Base-by-base conservation (phyloP, 2,797 vertebrate species). In the Lepidocolaptes lacrymiger region DNA sequence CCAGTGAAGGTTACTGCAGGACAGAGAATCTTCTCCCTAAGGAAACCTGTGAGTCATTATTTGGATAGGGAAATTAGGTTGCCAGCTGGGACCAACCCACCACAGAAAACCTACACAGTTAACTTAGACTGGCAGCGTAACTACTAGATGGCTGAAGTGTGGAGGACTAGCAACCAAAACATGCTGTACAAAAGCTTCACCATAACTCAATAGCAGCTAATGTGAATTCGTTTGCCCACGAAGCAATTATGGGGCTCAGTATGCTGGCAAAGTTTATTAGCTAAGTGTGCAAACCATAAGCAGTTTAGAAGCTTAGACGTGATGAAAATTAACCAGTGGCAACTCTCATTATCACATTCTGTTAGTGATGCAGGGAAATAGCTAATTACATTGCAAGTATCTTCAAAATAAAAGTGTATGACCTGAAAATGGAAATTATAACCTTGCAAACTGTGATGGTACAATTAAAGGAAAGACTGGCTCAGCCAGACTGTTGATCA, bases 341-440 rank as follows among this genome's bases (percentile, higher is more conserved):
- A 88, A 34, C 27, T 72, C 85, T 58, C 16, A 39, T 89, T 74
- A 74, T 37, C 26, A 34, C 1, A 2, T 75, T 89, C 32, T 75
- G 74, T 49, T 74, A 41, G 54, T 30, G 43, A 63, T 86, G 68
- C 0, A 8, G 46, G 23, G 55, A 88, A 85, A 88, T 39, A 63
- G 36, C 36, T 91, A 90, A 94, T 91, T 63, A 55, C 8, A 62
- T 49, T 23, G 28, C 39, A 88, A 52, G 16, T 49, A 49, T 41
- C 69, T 89, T 87, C 74, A 86, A 72, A 95, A 86, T 37, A 75
- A 44, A 81, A 84, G 44, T 34, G 55, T 7, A 11, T 75, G 74
- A 95, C 91, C 84, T 72, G 34, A 93, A 91, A 92, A 93, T 85
- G 62, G 84, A 92, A 95, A 87, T 92, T 56, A 71, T 56, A 84